Conservation (phyloP, 2,797 vertebrate genomes). For the Mormyrus hasselquistii region DNA sequence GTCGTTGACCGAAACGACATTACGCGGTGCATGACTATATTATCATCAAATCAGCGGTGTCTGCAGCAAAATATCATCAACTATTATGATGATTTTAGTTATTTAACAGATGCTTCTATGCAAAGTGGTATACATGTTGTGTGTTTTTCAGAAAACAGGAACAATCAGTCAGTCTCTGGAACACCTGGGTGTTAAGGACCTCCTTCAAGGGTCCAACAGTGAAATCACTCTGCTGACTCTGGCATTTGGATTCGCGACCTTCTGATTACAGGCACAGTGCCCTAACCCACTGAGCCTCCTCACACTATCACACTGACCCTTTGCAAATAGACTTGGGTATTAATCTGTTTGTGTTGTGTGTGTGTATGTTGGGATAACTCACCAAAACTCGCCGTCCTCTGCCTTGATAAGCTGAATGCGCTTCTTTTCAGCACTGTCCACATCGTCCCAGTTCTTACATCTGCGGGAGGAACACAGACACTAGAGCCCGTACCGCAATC, state of each 20-base stretch:
- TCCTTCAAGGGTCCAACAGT: neutral
- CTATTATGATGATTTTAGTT: neutral
- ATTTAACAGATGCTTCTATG: neutral
- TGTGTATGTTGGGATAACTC: neutral
- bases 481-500: neutral
- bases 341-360: neutral
- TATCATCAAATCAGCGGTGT: neutral
- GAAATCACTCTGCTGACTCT: neutral
- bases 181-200: neutral
- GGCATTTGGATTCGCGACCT: neutral
- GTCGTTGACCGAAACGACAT: neutral
- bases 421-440: conserved; percentile 54
- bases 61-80: neutral
- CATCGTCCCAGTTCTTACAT: conserved; percentile 57
- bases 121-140: neutral
- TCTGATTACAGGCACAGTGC: neutral
- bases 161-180: neutral
- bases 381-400: conserved; percentile 77
- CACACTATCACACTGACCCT: neutral
- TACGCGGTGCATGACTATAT: neutral
- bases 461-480: conserved; percentile 42
- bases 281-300: neutral
- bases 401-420: conserved; percentile 51
- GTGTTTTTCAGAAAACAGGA: neutral
- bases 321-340: neutral